Conservation (phyloP, 1,140 invertebrate species). For the Ladona fulva region DNA sequence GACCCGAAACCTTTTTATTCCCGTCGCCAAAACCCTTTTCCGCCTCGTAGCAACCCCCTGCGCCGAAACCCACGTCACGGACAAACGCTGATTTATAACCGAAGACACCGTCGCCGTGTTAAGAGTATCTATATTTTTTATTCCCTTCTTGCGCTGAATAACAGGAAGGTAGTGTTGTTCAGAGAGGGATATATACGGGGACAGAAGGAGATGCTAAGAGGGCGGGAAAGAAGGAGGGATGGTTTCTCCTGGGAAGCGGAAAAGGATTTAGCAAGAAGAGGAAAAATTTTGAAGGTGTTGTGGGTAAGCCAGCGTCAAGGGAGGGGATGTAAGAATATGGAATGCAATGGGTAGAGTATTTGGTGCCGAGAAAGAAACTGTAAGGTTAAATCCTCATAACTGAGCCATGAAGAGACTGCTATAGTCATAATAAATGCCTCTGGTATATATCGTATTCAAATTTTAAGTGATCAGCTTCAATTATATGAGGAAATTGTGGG, state of each 20-base stretch:
- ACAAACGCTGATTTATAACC: background rate
- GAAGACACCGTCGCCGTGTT: background rate
- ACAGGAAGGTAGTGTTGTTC: background rate
- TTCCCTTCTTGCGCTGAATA: background rate
- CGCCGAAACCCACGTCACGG: background rate
- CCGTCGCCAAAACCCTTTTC: background rate
- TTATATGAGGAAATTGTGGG: no score
- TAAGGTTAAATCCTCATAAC: no score
- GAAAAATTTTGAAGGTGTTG: background rate
- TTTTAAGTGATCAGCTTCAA: no score
- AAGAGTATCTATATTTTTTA: background rate
- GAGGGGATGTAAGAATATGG: background rate
- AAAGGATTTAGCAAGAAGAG: no score
- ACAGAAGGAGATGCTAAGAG: background rate
- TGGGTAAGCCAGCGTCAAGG: background rate
- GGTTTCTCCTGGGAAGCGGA: no score
- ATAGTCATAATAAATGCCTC: no score
- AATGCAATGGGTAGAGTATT: background rate
- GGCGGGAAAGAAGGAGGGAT: no score
- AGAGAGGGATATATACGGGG: background rate
- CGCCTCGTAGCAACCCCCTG: background rate
- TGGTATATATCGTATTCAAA: no score
- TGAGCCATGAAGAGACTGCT: no score
- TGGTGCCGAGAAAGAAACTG: no score
- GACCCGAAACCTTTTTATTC: no score